phyloP scores from a whole-genome alignment of 2,888 invertebrate species.

The Ophion costatus region DNA sequence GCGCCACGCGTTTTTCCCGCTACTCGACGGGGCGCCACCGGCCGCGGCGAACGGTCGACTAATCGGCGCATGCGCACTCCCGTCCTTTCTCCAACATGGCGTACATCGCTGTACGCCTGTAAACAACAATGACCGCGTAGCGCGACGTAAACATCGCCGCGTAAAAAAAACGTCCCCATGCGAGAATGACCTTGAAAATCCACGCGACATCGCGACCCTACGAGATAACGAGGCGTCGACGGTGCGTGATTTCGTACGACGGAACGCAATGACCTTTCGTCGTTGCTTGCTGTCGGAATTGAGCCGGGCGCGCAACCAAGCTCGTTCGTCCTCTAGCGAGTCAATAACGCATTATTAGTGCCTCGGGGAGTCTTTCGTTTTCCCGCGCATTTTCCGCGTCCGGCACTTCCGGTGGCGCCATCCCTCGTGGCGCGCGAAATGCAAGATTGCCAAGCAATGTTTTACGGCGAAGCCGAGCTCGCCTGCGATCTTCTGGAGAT shows the following conservation, averaged over 20 bases:
- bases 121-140: constrained; percentile 59
- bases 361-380: constrained; percentile 8
- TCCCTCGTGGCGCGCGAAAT: constrained; percentile 64
- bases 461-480: constrained; percentile 76
- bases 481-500: constrained; percentile 79
- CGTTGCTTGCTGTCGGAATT: not conserved
- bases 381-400: constrained; percentile 12
- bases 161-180: not conserved
- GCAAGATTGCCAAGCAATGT: constrained; percentile 77
- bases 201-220: not conserved
- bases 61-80: constrained; percentile 51
- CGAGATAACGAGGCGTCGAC: not conserved
- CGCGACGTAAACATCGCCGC: constrained; percentile 47
- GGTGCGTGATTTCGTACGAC: constrained; percentile 14
- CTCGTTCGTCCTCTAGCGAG: not conserved
- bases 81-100: constrained; percentile 54
- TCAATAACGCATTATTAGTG: constrained; percentile 33
- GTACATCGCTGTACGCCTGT: constrained; percentile 25
- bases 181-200: not conserved
- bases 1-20: constrained; percentile 26
- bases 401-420: constrained; percentile 33
- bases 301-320: not conserved
- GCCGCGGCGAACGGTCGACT: constrained; percentile 4
- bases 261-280: not conserved
- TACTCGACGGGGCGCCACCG: constrained; percentile 6